Base-by-base conservation (phyloP, 2,797 vertebrate species). In the Megaceryle alcyon region DNA sequence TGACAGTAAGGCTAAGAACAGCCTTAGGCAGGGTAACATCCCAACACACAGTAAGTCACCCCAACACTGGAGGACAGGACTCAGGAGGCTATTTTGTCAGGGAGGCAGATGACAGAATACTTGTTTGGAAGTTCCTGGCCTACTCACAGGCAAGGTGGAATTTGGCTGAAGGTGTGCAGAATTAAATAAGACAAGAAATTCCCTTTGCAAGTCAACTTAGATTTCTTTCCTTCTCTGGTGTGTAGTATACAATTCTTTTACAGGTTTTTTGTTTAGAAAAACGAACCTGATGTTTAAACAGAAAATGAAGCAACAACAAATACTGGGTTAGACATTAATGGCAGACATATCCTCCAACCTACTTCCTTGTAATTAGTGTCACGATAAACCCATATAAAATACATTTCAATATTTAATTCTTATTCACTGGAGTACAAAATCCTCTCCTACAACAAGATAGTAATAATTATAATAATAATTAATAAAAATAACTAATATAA, bases 381-480 rank as follows among this genome's bases (percentile, higher is more conserved):
- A 63, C 39, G 57, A 71, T 22, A 75, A 78, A 92, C n/a, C 3
- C 59, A 13, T 18, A 65, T 21, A 48, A 92, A 83, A 61, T 43
- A 89, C 6, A 65, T 64, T 54, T 92, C 26, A 78, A 26, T 73
- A 80, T 89, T 73, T 82, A 71, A 63, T 80, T 92, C 60, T 85
- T 88, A 77, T 57, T 89, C 53, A 71, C 16, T 64, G 22, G 16
- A 87, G 9, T 37, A 60, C 31, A 91, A 96, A 96, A 80, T 51
- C 12, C 17, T 92, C 4, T 57, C 60, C 46, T 85, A 81, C 53
- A 87, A 84, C 23, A 85, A 88, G 48, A 46, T 35, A 35, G 35
- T 35, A 35, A 35, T 35, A 35, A 35, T 35, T 35, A 35, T 35
- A 35, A 35, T 35, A 35, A 35, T 35, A 7, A 35, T 7, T 35